Percentiles rank a stretch among this genome's conserved stretches.
phyloP scores from a whole-genome alignment of 2,888 invertebrate genomes.

The Eupelmus urozonus region DNA sequence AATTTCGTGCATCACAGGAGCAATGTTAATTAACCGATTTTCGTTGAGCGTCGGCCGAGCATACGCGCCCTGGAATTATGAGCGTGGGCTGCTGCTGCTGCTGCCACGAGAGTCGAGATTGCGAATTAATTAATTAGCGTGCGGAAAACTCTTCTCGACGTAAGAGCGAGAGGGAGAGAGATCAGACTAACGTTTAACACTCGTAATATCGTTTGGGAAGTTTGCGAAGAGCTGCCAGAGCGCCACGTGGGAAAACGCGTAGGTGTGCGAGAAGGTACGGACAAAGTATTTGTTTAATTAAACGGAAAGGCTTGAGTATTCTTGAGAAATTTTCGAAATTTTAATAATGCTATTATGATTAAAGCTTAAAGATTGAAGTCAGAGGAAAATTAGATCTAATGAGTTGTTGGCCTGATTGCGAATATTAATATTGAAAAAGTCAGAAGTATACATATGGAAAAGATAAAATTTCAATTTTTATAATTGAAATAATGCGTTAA shows the following conservation, averaged over 20 bases:
- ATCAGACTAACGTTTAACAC: constrained; percentile 33
- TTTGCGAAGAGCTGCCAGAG: background rate
- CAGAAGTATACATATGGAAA: too few relatives aligned
- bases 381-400: too few relatives aligned
- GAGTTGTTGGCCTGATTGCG: too few relatives aligned
- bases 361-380: too few relatives aligned
- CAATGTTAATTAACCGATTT: constrained; percentile 20
- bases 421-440: too few relatives aligned
- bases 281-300: background rate
- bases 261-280: background rate
- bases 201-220: constrained; percentile 29
- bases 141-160: constrained; percentile 23
- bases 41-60: background rate
- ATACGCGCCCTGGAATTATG: background rate
- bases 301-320: too few relatives aligned
- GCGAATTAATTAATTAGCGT: constrained; percentile 66
- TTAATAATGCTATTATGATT: too few relatives aligned
- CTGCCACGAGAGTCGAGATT: constrained; percentile 20
- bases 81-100: constrained; percentile 15
- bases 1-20: background rate
- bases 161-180: background rate
- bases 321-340: too few relatives aligned
- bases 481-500: too few relatives aligned
- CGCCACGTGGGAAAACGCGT: too few relatives aligned
- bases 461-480: too few relatives aligned